Evolutionary conservation across 2,888 invertebrate genomes (phyloP).

Genomic region (Petrolisthes cinctipes): DNA sequence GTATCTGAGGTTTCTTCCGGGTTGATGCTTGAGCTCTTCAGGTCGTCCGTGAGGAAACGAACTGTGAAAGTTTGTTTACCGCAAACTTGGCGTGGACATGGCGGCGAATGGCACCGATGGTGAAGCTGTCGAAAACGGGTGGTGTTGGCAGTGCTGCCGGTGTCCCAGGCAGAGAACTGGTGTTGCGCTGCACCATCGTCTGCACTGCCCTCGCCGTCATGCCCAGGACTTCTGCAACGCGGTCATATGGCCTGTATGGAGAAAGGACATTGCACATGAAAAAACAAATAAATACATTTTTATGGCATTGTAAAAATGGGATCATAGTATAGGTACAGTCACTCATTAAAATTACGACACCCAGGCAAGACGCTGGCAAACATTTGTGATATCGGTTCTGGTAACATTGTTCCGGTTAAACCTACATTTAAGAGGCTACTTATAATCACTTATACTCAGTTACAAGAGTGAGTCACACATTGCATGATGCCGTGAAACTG

Average conservation of each 20-base stretch:
- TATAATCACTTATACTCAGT: too few relatives aligned
- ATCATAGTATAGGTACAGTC: conserved; percentile 13
- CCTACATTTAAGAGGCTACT: too few relatives aligned
- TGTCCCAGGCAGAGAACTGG: not conserved
- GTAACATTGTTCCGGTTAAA: too few relatives aligned
- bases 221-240: conserved; percentile 30
- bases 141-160: not conserved
- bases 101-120: too few relatives aligned
- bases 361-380: too few relatives aligned
- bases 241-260: conserved; percentile 37
- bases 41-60: not conserved
- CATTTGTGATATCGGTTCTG: too few relatives aligned
- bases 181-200: conserved; percentile 30
- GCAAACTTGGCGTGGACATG: conserved; percentile 25
- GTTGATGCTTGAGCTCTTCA: not conserved
- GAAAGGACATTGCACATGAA: conserved; percentile 12
- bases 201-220: conserved; percentile 16
- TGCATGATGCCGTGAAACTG: too few relatives aligned
- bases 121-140: conserved; percentile 24
- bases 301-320: conserved; percentile 12
- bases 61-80: not conserved
- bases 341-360: too few relatives aligned
- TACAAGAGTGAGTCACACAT: too few relatives aligned
- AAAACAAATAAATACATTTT: not conserved
- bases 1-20: conserved; percentile 25